A percentile compares a stretch with the other conserved stretches of the same genome.
Conservation (phyloP, 2,888 invertebrate species). For the Pammene aurita region DNA sequence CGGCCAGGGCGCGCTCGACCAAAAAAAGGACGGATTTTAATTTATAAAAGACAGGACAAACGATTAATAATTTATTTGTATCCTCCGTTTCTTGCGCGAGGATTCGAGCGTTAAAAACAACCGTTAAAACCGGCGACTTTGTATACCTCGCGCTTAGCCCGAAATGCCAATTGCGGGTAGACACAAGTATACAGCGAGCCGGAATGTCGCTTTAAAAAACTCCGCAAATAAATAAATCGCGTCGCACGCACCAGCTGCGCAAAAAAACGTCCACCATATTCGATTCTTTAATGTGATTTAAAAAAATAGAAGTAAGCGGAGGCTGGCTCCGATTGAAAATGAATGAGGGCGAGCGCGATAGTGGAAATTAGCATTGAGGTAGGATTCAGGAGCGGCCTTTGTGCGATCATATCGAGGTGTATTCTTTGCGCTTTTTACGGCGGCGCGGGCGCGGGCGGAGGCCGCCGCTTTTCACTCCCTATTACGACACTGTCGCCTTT, state of each 20-base stretch:
- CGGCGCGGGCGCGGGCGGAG: slow-evolving; percentile 57
- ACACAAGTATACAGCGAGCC: slow-evolving; percentile 82
- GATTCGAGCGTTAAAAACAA: slow-evolving; percentile 82
- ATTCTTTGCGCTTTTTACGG: slow-evolving; percentile 83
- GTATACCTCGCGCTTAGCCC: slow-evolving; percentile 81
- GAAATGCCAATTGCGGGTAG: slow-evolving; percentile 83
- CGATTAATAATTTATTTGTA: slow-evolving; percentile 84
- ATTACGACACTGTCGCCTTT: slow-evolving; percentile 78
- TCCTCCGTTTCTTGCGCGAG: slow-evolving; percentile 78
- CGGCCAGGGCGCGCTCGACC: slow-evolving; percentile 63
- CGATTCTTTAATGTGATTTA: slow-evolving; percentile 83
- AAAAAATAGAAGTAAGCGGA: slow-evolving; percentile 81
- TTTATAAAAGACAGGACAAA: slow-evolving; percentile 84
- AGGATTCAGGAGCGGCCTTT: slow-evolving; percentile 82
- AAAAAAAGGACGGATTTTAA: slow-evolving; percentile 81
- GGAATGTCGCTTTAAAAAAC: slow-evolving; percentile 83
- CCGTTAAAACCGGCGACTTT: slow-evolving; percentile 82
- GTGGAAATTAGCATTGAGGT: slow-evolving; percentile 84
- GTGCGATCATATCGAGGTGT: slow-evolving; percentile 84
- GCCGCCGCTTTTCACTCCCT: slow-evolving; percentile 71
- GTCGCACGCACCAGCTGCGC: slow-evolving; percentile 76
- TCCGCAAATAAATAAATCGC: slow-evolving; percentile 83
- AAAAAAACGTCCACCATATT: slow-evolving; percentile 81
- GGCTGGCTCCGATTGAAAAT: slow-evolving; percentile 82
- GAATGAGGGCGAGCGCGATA: slow-evolving; percentile 83